Evolutionary conservation across 2,113 vertebrate species (phyloP).

Genomic region (Meriones unguiculatus): DNA sequence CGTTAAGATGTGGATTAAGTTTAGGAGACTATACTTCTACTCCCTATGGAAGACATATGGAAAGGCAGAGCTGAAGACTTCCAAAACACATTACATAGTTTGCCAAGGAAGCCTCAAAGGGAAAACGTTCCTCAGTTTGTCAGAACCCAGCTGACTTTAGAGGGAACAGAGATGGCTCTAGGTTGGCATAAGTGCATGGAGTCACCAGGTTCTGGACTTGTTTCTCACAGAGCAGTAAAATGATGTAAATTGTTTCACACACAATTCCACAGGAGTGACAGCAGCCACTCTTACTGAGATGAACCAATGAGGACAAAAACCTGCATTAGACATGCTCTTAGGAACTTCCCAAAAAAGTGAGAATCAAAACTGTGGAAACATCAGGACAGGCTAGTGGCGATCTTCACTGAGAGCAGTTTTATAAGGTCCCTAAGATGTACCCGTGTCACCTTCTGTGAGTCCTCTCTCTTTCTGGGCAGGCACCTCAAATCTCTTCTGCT

Average conservation of each 20-base stretch:
- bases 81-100: background rate
- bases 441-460: background rate
- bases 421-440: background rate
- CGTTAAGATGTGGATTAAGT: background rate
- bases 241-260: background rate
- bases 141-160: background rate
- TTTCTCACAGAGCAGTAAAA: background rate
- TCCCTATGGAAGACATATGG: background rate
- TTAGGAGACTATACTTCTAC: background rate
- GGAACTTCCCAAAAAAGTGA: background rate
- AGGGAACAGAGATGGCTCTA: background rate
- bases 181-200: background rate
- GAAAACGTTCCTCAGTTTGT: background rate
- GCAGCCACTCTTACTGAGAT: background rate
- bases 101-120: background rate
- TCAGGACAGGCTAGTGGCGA: background rate
- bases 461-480: background rate
- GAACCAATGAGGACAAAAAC: background rate
- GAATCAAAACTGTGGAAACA: background rate
- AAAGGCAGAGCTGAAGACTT: background rate
- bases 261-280: background rate
- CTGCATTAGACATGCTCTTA: background rate
- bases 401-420: background rate
- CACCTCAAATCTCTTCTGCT: background rate
- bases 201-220: background rate